phyloP scores from a whole-genome alignment of 2,888 invertebrate species.

The Epinotia bilunana region DNA sequence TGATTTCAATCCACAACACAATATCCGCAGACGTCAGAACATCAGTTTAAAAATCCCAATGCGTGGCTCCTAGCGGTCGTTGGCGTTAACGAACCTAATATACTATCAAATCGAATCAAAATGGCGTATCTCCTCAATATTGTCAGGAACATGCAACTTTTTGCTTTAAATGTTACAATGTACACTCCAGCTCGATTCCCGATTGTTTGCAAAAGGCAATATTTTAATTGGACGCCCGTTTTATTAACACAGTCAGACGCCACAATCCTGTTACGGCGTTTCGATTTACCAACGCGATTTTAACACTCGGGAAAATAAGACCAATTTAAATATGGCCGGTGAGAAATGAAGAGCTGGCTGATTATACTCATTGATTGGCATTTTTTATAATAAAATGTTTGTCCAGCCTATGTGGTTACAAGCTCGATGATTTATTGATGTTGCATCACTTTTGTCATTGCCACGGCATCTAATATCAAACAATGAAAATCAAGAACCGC shows the following conservation, averaged over 20 bases:
- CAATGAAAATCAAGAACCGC: too few species aligned
- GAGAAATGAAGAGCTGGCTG: conserved; percentile 2
- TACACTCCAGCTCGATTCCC: conserved; percentile 44
- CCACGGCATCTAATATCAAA: too few species aligned
- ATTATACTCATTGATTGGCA: neutral
- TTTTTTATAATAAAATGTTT: neutral
- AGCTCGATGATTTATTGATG: too few species aligned
- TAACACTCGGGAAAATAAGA: conserved; percentile 37
- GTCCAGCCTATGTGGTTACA: neutral
- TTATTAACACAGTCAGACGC: conserved; percentile 54
- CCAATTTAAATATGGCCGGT: conserved; percentile 31
- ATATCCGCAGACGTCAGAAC: conserved; percentile 26
- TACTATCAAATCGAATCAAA: conserved; percentile 8
- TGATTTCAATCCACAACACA: conserved; percentile 15
- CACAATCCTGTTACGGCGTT: conserved; percentile 49
- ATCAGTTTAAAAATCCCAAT: conserved; percentile 24
- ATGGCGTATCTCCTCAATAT: neutral
- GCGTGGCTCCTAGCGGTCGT: conserved; percentile 39
- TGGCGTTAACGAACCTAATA: conserved; percentile 62
- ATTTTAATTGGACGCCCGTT: conserved; percentile 63
- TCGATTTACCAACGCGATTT: conserved; percentile 44
- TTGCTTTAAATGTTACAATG: neutral
- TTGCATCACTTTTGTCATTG: too few species aligned
- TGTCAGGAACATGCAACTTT: neutral
- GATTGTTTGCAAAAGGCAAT: conserved; percentile 64